Evolutionary conservation across 2,797 vertebrate genomes (phyloP).

Genomic region (Sebastes ruberrimus): DNA sequence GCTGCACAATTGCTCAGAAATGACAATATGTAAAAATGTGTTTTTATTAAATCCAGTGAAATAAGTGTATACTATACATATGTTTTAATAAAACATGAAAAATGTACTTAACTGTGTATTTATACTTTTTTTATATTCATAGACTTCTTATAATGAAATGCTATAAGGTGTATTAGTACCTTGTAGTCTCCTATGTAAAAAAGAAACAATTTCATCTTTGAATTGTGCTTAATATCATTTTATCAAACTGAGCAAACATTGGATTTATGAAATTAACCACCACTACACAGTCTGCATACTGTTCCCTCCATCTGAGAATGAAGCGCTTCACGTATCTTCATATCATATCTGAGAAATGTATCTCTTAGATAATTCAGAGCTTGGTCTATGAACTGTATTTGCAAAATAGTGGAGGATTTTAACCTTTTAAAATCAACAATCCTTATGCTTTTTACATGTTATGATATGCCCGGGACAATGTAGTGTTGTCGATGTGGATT

Average conservation of each 20-base stretch:
- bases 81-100: conserved; percentile 78
- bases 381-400: not conserved
- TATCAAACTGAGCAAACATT: not conserved
- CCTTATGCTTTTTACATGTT: not conserved
- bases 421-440: not conserved
- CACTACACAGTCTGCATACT: not conserved
- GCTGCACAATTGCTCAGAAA: conserved; percentile 59
- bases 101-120: conserved; percentile 8
- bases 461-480: not conserved
- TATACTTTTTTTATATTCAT: not conserved
- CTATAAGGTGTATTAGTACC: not conserved
- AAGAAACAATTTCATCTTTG: not conserved
- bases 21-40: conserved; percentile 62
- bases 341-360: not conserved
- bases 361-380: not conserved
- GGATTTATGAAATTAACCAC: not conserved
- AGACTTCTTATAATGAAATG: not conserved
- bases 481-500: not conserved
- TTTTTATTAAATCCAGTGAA: conserved; percentile 66
- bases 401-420: not conserved
- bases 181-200: not conserved
- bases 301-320: not conserved
- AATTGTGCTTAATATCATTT: not conserved
- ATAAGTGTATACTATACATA: conserved; percentile 59
- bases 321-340: not conserved